Evolutionary conservation across 2,888 invertebrate species (phyloP), one percentile per base, ranked within the genome.

Genomic region (Lucinisca nassula): DNA sequence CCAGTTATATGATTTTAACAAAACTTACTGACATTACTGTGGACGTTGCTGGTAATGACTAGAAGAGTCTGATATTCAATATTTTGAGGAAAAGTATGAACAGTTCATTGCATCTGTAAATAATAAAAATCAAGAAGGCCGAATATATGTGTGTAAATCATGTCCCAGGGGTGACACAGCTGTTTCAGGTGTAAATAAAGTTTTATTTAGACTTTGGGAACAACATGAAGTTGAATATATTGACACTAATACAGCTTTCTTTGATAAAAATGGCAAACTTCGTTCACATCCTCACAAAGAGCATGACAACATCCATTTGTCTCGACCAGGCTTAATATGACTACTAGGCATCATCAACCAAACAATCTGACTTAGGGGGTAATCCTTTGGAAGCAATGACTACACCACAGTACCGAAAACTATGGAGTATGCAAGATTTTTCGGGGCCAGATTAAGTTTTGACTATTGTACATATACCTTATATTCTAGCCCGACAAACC

Each of bases 331-430:
- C n/a, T n/a, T n/a, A 8, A 61, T 61, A 49, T 17, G 17, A n/a
- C 30, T 82, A 61, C 70, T 82, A 49, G 82, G 79, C 4, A n/a
- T 35, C 3, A 58, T 72, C 3, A 72, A 72, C 30, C 8, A 72
- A n/a, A 37, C 37, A 3, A 3, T 72, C 8, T 24, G 37, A 3
- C 6, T 37, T 72, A 37, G 35, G 35, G 72, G 37, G n/a, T n/a
- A n/a, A n/a, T n/a, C n/a, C n/a, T n/a, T n/a, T n/a, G n/a, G n/a
- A n/a, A n/a, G n/a, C n/a, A n/a, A n/a, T n/a, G n/a, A n/a, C n/a
- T n/a, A n/a, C n/a, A n/a, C n/a, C n/a, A n/a, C n/a, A n/a, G n/a
- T n/a, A n/a, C n/a, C n/a, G n/a, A n/a, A n/a, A n/a, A n/a, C n/a
- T n/a, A n/a, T n/a, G n/a, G n/a, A n/a, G n/a, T n/a, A n/a, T n/a